Base-by-base conservation (phyloP, 2,888 invertebrate genomes). In the Thymelicus lineola region DNA sequence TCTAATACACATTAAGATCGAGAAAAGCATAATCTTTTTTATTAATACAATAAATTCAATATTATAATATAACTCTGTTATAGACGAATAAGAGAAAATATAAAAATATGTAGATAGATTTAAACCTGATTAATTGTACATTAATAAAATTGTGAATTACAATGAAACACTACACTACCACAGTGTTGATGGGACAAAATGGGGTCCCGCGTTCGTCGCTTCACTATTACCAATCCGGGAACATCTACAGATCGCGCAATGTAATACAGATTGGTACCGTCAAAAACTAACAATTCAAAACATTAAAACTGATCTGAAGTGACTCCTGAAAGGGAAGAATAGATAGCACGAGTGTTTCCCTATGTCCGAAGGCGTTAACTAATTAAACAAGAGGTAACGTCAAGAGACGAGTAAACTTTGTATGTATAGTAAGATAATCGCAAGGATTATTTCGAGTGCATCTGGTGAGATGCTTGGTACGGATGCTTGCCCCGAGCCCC, bases 31-130 rank as follows among this genome's bases (percentile, higher is more conserved):
- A 66, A 38, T 60, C 60, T 45, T 36, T 57, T 42, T 60, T 7
- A 48, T 48, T 50, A 59, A 60, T 60, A 67, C 60, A 45, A 50
- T 67, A 67, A 61, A 67, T 67, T 67, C 55, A 67, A 45, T 61
- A 67, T 61, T 61, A n/a, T n/a, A 67, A 69, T 68, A 68, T 57
- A 68, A 57, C 62, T 68, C 68, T 68, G 63, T 69, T 58, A 69
- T 69, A 69, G 63, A 63, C 38, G 69, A 63, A 63, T 63, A 69
- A 63, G 63, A 58, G 58, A 58, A 69, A 63, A 63, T 69, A 69
- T 58, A 69, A 69, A 66, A 68, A 68, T 68, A 62, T 68, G 62
- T 68, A 62, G 62, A 53, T 48, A 62, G 62, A 68, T 69, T 46
- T 62, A 57, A 68, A 68, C 45, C 46, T 57, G 68, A 68, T 62